These are phyloP conservation scores for Clupea harengus DNA, from an alignment of 2,113 vertebrate genomes.

Conservation along the genomic window DNA sequence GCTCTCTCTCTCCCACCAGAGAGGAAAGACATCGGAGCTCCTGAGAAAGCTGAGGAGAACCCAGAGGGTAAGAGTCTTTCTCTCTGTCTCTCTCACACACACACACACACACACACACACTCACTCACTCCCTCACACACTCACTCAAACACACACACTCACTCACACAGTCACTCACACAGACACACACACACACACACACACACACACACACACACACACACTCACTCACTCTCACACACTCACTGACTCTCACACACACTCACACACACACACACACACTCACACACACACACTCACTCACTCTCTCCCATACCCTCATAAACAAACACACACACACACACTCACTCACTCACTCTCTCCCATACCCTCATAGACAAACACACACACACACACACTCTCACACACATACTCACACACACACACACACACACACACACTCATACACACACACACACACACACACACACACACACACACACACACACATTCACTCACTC, in stretches of 20 bases:
- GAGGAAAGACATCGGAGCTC: conserved; percentile 54
- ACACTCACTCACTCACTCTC: background rate
- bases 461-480: background rate
- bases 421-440: conserved; percentile 4
- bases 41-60: conserved; percentile 65
- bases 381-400: background rate
- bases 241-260: background rate
- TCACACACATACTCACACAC: background rate
- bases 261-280: background rate
- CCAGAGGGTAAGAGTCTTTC: conserved; percentile 61
- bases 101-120: no score
- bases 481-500: background rate
- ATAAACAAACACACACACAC: no score
- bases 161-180: background rate
- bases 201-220: background rate
- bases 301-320: background rate
- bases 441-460: background rate
- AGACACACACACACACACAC: conserved; percentile 1
- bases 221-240: background rate
- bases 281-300: background rate
- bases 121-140: background rate
- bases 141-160: background rate
- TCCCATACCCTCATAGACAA: no score
- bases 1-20: conserved; percentile 51
- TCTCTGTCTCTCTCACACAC: background rate